A percentile compares a stretch with the other conserved stretches of the same genome.
Conservation (phyloP, 1,140 invertebrate genomes). For the Drosophila pseudoananassae region DNA sequence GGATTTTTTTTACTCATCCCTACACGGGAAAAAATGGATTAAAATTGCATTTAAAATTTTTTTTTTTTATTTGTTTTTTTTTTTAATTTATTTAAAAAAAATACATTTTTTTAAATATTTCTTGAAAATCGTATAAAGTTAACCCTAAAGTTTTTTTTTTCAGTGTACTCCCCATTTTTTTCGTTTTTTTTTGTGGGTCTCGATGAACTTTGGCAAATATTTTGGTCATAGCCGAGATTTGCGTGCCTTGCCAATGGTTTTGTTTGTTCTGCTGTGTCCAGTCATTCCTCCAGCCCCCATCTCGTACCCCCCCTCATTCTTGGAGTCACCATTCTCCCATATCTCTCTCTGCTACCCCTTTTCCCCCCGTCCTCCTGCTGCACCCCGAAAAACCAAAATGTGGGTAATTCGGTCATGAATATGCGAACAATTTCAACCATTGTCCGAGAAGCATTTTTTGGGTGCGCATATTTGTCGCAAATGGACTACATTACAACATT, state of each 20-base stretch:
- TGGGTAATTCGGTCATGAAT: conserved; percentile 82
- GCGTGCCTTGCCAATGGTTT: conserved; percentile 76
- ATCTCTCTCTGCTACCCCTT: background rate
- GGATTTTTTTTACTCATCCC: conserved; percentile 33
- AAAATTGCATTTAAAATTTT: background rate
- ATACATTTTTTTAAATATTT: background rate
- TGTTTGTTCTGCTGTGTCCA: conserved; percentile 78
- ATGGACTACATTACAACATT: conserved; percentile 79
- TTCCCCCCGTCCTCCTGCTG: background rate
- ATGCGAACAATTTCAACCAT: conserved; percentile 76
- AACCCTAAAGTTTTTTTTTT: background rate
- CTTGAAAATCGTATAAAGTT: background rate
- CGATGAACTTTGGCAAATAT: conserved; percentile 73
- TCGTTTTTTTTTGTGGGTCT: conserved; percentile 39
- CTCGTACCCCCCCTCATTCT: conserved; percentile 1
- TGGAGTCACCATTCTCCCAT: background rate
- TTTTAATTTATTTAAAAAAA: background rate
- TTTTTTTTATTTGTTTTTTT: background rate
- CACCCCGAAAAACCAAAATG: conserved; percentile 42
- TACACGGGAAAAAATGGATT: background rate
- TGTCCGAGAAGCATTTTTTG: conserved; percentile 74
- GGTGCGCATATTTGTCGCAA: conserved; percentile 77
- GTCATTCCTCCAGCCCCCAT: conserved; percentile 41
- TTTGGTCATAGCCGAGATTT: conserved; percentile 80
- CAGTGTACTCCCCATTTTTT: conserved; percentile 22